phyloP scores from a whole-genome alignment of 2,797 vertebrate genomes.

The Valencia hispanica region DNA sequence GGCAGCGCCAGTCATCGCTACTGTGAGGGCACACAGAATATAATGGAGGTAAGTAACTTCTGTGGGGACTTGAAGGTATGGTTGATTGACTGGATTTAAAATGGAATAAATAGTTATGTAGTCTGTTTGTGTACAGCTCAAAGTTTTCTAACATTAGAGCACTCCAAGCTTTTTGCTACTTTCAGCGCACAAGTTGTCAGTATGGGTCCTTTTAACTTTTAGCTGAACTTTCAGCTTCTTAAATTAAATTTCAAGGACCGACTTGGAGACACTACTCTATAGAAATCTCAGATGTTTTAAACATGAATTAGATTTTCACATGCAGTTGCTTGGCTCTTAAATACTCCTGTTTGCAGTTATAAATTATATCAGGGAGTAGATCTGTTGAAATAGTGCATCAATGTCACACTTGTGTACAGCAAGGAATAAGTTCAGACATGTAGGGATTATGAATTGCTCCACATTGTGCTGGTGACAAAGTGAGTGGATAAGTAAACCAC shows the following conservation, averaged over 20 bases:
- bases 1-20: slow-evolving; percentile 41
- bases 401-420: slow-evolving; percentile 42
- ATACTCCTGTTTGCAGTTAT: slow-evolving; percentile 16
- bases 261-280: neutral
- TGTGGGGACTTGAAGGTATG: slow-evolving; percentile 31
- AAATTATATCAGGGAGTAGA: slow-evolving; percentile 10
- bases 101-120: slow-evolving; percentile 31
- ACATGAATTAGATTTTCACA: slow-evolving; percentile 16
- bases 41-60: slow-evolving; percentile 72
- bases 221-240: neutral
- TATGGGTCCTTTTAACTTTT: neutral
- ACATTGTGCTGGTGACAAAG: slow-evolving; percentile 49
- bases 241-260: neutral
- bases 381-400: slow-evolving; percentile 13
- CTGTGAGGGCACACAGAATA: slow-evolving; percentile 32
- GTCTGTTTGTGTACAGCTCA: slow-evolving; percentile 8
- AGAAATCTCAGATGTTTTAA: slow-evolving; percentile 24
- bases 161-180: slow-evolving; percentile 24
- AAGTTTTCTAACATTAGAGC: slow-evolving; percentile 26
- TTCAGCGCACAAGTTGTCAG: neutral
- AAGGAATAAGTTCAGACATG: slow-evolving; percentile 53
- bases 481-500: slow-evolving; percentile 35
- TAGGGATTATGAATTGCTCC: slow-evolving; percentile 22
- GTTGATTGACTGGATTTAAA: slow-evolving; percentile 49
- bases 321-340: slow-evolving; percentile 10